Percentiles rank a stretch among this genome's conserved stretches.
Conservation (phyloP, 2,797 vertebrate species). For the Sebastolobus alascanus region DNA sequence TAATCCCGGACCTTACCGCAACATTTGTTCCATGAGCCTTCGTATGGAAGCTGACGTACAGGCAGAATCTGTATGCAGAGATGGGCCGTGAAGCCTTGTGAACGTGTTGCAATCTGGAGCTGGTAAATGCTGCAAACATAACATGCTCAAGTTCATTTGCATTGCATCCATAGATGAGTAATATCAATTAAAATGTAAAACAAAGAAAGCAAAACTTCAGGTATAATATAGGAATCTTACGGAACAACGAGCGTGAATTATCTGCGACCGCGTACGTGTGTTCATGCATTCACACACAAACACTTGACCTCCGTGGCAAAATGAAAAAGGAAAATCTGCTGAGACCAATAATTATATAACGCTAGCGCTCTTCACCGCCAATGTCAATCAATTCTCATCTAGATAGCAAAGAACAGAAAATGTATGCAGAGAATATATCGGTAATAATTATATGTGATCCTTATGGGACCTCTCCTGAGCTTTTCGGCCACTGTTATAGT, state of each 20-base stretch:
- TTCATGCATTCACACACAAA: not conserved
- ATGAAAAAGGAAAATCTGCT: not conserved
- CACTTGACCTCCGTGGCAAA: not conserved
- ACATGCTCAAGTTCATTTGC: conserved; percentile 6
- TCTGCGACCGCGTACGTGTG: not conserved
- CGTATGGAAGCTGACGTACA: conserved; percentile 11
- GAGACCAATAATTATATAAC: not conserved
- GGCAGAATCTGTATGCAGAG: conserved; percentile 36
- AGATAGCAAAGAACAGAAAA: too few relatives aligned
- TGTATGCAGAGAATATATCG: too few relatives aligned
- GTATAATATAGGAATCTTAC: not conserved
- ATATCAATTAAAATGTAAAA: not conserved
- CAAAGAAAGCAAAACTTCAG: too few relatives aligned
- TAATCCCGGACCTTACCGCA: conserved; percentile 25
- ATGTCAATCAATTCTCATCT: too few relatives aligned
- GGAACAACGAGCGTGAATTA: not conserved
- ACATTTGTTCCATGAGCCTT: conserved; percentile 41
- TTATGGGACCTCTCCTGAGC: too few relatives aligned
- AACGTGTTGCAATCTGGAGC: conserved; percentile 29
- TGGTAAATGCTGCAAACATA: conserved; percentile 30
- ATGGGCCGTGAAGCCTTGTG: not conserved
- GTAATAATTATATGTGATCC: too few relatives aligned
- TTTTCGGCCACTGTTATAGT: too few relatives aligned
- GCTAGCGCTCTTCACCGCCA: too few relatives aligned
- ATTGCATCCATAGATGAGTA: not conserved